Evolutionary conservation across 1,140 invertebrate genomes (phyloP).

Genomic region (Bombus huntii): DNA sequence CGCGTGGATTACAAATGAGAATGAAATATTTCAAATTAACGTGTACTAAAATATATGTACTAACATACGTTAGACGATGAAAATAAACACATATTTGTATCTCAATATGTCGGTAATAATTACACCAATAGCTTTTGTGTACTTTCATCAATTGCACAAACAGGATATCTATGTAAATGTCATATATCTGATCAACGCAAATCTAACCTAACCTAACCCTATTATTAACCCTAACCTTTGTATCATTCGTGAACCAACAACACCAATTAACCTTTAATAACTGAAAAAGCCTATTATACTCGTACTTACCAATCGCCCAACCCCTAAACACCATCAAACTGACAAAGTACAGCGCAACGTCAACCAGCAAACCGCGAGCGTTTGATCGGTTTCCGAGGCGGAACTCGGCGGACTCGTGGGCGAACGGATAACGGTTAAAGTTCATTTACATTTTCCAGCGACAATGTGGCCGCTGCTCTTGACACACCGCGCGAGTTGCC

Average conservation of each 20-base stretch:
- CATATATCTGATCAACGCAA: too few species aligned
- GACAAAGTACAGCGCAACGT: background rate
- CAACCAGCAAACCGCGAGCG: background rate
- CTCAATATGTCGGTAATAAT: too few species aligned
- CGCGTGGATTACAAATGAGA: too few species aligned
- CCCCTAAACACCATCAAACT: background rate
- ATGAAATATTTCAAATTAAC: too few species aligned
- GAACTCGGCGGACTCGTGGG: constrained; percentile 34
- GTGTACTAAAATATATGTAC: too few species aligned
- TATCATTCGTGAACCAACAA: background rate
- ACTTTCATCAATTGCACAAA: background rate
- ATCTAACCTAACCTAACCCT: background rate
- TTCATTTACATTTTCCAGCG: constrained; percentile 54
- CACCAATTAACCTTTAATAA: background rate
- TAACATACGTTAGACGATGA: too few species aligned
- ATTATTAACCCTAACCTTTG: too few species aligned
- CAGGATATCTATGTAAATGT: background rate
- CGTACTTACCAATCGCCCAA: background rate
- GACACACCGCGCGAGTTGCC: background rate
- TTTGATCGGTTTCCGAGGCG: constrained; percentile 19
- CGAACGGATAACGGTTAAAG: constrained; percentile 51
- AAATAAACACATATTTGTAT: too few species aligned
- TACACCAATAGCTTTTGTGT: background rate
- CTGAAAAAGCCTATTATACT: background rate
- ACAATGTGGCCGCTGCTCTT: constrained; percentile 11